A percentile compares a stretch with the other conserved stretches of the same genome.
These are phyloP conservation scores for Acleris sparsana DNA, from an alignment of 2,888 invertebrate species.

Conservation along the genomic window DNA sequence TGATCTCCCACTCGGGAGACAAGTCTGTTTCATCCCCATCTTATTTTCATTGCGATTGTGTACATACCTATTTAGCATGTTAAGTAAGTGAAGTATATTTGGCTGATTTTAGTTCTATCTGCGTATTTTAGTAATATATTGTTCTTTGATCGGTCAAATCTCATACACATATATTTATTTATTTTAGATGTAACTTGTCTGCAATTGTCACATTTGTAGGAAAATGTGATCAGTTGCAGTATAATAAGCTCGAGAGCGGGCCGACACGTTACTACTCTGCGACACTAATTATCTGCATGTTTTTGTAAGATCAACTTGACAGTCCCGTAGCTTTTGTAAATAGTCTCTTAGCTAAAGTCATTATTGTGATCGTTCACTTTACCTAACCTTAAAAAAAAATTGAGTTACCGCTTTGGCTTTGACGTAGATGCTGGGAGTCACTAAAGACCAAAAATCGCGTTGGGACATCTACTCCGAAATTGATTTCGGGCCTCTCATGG, in stretches of 20 bases:
- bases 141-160: background rate
- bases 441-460: constrained; percentile 1
- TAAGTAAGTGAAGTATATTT: constrained; percentile 6
- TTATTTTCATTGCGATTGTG: constrained; percentile 31
- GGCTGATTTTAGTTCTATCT: background rate
- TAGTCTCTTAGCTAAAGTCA: background rate
- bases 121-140: background rate
- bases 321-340: background rate
- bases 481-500: background rate
- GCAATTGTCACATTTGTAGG: too few relatives aligned
- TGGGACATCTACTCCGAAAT: background rate
- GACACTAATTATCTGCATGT: background rate
- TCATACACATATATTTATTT: background rate
- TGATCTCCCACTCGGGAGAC: background rate
- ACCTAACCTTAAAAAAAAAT: background rate
- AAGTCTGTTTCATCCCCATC: constrained; percentile 16
- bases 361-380: background rate
- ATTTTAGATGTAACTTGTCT: background rate
- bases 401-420: background rate
- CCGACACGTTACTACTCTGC: background rate
- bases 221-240: too few relatives aligned
- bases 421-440: constrained; percentile 1
- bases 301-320: background rate
- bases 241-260: background rate
- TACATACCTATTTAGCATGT: constrained; percentile 27